These are phyloP conservation scores for Oligia fasciuncula DNA, from an alignment of 2,888 invertebrate species.

Conservation along the genomic window DNA sequence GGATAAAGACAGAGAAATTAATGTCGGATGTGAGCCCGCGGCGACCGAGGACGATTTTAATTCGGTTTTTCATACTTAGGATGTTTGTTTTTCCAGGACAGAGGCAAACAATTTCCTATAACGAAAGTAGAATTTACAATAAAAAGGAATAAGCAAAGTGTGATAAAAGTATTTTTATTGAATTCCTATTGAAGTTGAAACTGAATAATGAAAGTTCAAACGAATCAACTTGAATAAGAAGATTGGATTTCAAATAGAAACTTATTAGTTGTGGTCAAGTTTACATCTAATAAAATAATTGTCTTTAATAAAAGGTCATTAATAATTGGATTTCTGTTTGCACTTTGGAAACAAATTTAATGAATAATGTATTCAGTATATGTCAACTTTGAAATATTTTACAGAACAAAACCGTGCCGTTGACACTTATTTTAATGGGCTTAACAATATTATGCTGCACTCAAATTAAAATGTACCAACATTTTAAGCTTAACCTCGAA, in stretches of 20 bases:
- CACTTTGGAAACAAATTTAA: background rate
- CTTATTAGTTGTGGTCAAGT: background rate
- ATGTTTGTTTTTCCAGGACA: background rate
- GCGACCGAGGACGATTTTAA: conserved; percentile 27
- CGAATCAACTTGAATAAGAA: background rate
- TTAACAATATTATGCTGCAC: background rate
- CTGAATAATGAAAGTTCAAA: background rate
- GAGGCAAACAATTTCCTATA: background rate
- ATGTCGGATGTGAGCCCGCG: conserved; percentile 22
- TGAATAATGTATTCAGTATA: background rate
- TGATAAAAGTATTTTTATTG: background rate
- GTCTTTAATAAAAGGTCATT: background rate
- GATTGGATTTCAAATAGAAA: background rate
- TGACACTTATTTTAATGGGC: background rate
- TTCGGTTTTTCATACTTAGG: conserved; percentile 18
- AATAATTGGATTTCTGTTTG: background rate
- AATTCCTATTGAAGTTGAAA: background rate
- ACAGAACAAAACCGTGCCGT: background rate
- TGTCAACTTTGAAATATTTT: background rate
- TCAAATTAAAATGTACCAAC: background rate
- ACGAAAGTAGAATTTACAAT: too few species aligned
- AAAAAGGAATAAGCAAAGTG: background rate
- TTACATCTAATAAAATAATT: background rate
- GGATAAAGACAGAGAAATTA: conserved; percentile 14
- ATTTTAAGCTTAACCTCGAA: background rate